Evolutionary conservation across 2,797 vertebrate genomes (phyloP).

Genomic region (Brachyrhaphis roseni): DNA sequence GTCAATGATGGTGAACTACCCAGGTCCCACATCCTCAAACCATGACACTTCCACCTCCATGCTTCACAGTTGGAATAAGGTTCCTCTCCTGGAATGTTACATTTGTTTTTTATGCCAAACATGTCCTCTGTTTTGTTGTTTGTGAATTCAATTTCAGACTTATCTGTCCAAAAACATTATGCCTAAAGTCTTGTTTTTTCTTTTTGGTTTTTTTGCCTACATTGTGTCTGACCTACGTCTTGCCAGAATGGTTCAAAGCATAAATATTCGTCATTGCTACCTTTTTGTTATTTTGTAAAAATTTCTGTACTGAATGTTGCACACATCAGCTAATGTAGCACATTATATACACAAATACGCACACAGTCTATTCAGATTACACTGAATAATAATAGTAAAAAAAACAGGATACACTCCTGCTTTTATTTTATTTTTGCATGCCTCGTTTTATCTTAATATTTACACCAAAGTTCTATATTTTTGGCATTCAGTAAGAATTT

Average conservation of each 20-base stretch:
- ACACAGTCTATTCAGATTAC: too few relatives aligned
- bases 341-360: too few relatives aligned
- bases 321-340: too few relatives aligned
- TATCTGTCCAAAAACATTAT: neutral
- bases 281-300: neutral
- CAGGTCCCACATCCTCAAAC: neutral
- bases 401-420: too few relatives aligned
- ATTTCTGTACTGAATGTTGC: neutral
- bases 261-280: neutral
- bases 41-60: neutral
- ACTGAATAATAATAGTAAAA: too few relatives aligned
- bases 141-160: neutral
- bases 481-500: too few relatives aligned
- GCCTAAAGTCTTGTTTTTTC: neutral
- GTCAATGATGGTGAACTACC: neutral
- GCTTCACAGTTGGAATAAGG: neutral
- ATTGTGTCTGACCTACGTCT: neutral
- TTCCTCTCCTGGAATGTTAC: neutral
- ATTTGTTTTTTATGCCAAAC: neutral
- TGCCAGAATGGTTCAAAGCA: neutral
- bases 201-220: neutral
- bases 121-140: neutral
- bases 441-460: too few relatives aligned
- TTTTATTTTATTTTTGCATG: too few relatives aligned
- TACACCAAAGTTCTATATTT: too few relatives aligned